Conservation (phyloP, 2,113 vertebrate species). For the Catharus fuscescens region DNA sequence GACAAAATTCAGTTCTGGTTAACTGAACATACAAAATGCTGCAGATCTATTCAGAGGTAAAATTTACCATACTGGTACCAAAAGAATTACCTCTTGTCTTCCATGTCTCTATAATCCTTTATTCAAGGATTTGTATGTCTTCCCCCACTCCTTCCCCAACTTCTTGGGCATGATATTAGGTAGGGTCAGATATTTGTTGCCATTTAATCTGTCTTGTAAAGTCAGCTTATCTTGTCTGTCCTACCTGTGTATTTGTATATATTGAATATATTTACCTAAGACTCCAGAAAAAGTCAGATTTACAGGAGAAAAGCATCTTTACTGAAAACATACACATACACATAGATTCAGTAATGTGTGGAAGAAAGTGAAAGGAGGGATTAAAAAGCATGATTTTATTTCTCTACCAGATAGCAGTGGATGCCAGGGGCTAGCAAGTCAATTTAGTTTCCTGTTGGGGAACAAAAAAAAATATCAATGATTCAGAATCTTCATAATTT, state of each 20-base stretch:
- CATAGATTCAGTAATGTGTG: not conserved
- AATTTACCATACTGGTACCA: not conserved
- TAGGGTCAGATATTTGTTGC: not conserved
- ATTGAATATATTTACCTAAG: not conserved
- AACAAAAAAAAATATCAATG: not conserved
- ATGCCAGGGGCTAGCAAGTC: slow-evolving; percentile 1
- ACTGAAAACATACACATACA: not conserved
- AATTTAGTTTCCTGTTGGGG: not conserved
- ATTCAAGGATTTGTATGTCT: not conserved
- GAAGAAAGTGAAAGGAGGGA: not conserved
- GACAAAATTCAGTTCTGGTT: not conserved
- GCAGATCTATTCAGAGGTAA: not conserved
- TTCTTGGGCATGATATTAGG: not conserved
- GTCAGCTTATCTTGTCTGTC: not conserved
- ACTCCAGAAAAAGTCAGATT: not conserved
- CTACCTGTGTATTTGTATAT: not conserved
- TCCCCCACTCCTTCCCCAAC: rapidly evolving
- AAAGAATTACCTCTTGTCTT: not conserved
- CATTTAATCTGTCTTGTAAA: not conserved
- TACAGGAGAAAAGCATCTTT: not conserved
- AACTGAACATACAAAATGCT: not conserved
- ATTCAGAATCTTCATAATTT: not conserved
- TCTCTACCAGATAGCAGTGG: not conserved
- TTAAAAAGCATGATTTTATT: not conserved
- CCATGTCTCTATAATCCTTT: not conserved